A percentile compares a stretch with the other conserved stretches of the same genome.
Evolutionary conservation across 2,797 vertebrate species (phyloP).

Genomic region (Hybognathus amarus): DNA sequence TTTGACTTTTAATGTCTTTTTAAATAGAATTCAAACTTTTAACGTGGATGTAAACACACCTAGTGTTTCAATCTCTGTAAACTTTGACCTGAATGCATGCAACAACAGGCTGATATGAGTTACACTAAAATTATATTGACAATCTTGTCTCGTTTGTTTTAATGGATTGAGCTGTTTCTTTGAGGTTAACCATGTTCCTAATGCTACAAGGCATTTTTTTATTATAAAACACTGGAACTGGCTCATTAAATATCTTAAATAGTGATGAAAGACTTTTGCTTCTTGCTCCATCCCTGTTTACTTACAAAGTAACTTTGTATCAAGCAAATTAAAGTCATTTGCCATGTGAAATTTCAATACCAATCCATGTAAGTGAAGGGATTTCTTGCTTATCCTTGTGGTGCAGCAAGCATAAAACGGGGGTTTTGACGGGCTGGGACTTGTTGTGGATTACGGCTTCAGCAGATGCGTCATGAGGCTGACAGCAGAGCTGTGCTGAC

Average conservation of each 20-base stretch:
- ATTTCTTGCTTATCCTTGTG: neutral
- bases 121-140: neutral
- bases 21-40: neutral
- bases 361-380: neutral
- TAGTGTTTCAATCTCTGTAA: neutral
- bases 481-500: conserved; percentile 18
- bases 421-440: neutral
- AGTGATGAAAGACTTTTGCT: neutral
- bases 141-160: neutral
- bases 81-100: neutral
- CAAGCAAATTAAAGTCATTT: neutral
- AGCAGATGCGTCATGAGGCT: conserved; percentile 27
- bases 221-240: neutral
- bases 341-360: neutral
- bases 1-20: neutral
- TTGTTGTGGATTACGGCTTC: conserved; percentile 28
- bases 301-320: neutral
- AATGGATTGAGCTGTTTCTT: neutral
- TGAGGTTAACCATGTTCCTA: neutral
- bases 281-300: neutral
- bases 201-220: neutral
- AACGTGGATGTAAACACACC: neutral
- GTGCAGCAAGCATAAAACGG: neutral
- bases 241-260: conserved; percentile 9
- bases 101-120: neutral